These are phyloP conservation scores for Solen grandis DNA, from an alignment of 1,140 invertebrate genomes.

Conservation along the genomic window DNA sequence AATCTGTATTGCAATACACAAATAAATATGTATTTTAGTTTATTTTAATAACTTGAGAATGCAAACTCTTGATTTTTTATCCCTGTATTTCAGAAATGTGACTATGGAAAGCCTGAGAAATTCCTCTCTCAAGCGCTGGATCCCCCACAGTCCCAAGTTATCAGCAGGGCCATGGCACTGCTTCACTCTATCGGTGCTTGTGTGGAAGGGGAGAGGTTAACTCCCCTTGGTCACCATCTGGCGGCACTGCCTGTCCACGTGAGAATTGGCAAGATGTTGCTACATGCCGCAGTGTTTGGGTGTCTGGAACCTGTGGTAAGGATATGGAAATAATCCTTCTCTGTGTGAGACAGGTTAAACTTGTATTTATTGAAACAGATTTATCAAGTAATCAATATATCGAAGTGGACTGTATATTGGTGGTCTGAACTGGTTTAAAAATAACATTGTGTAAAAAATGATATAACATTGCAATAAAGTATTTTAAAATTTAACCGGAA, in stretches of 20 bases:
- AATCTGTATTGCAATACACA: too few relatives aligned
- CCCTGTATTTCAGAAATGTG: slow-evolving; percentile 76
- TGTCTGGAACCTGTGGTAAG: slow-evolving; percentile 77
- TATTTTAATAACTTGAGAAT: too few relatives aligned
- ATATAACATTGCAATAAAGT: too few relatives aligned
- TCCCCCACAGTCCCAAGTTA: slow-evolving; percentile 67
- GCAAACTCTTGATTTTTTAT: too few relatives aligned
- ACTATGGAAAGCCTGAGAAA: slow-evolving; percentile 72
- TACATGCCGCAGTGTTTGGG: slow-evolving; percentile 82
- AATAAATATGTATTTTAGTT: too few relatives aligned
- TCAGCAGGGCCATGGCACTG: slow-evolving; percentile 72
- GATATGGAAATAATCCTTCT: slow-evolving; percentile 6
- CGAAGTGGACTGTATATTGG: too few relatives aligned
- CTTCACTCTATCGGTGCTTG: slow-evolving; percentile 75
- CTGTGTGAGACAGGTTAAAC: too few relatives aligned
- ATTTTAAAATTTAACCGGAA: too few relatives aligned
- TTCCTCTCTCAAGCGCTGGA: slow-evolving; percentile 74
- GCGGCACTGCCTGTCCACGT: slow-evolving; percentile 96
- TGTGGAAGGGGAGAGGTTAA: slow-evolving; percentile 83
- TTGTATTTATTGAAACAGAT: too few relatives aligned
- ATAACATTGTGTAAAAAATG: too few relatives aligned
- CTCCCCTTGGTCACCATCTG: slow-evolving; percentile 92
- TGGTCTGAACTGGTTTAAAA: too few relatives aligned
- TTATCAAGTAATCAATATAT: too few relatives aligned
- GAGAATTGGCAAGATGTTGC: slow-evolving; percentile 96